Evolutionary conservation across 2,797 vertebrate genomes (phyloP).

Genomic region (Spinus pinus): DNA sequence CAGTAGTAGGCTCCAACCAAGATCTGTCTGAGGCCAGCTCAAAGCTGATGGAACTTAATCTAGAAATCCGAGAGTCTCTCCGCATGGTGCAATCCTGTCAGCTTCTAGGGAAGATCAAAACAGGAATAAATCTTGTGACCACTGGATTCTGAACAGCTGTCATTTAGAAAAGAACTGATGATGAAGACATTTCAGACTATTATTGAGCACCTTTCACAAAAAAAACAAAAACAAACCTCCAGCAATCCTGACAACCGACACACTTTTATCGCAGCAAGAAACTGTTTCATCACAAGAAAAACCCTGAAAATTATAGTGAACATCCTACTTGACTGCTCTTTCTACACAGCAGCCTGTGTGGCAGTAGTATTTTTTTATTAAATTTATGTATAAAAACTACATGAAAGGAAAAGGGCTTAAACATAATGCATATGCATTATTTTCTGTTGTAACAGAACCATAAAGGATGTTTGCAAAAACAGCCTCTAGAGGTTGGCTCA

Average conservation of each 20-base stretch:
- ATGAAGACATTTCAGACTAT: conserved; percentile 38
- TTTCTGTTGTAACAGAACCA: conserved; percentile 75
- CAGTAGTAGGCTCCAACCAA: conserved; percentile 89
- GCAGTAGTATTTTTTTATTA: conserved; percentile 63
- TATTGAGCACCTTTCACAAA: conserved; percentile 72
- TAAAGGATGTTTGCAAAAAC: conserved; percentile 83
- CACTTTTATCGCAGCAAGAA: conserved; percentile 32
- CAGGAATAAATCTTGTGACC: conserved; percentile 76
- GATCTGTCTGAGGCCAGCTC: conserved; percentile 91
- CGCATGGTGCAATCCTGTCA: conserved; percentile 85
- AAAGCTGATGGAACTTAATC: conserved; percentile 96
- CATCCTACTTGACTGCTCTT: conserved; percentile 56
- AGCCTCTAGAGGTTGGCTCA: conserved; percentile 68
- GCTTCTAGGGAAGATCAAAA: conserved; percentile 71
- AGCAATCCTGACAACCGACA: not conserved
- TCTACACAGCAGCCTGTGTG: conserved; percentile 54
- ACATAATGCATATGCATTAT: conserved; percentile 64
- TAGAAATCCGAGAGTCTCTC: conserved; percentile 93
- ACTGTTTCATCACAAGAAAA: not conserved
- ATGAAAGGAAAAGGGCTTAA: conserved; percentile 79
- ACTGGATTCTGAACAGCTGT: conserved; percentile 86
- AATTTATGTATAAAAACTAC: conserved; percentile 53
- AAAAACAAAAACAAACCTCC: not conserved
- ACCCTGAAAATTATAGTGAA: not conserved
- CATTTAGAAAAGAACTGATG: conserved; percentile 26